A percentile compares a stretch with the other conserved stretches of the same genome.
Evolutionary conservation across 2,888 invertebrate species (phyloP).

Genomic region (Mamestra brassicae): DNA sequence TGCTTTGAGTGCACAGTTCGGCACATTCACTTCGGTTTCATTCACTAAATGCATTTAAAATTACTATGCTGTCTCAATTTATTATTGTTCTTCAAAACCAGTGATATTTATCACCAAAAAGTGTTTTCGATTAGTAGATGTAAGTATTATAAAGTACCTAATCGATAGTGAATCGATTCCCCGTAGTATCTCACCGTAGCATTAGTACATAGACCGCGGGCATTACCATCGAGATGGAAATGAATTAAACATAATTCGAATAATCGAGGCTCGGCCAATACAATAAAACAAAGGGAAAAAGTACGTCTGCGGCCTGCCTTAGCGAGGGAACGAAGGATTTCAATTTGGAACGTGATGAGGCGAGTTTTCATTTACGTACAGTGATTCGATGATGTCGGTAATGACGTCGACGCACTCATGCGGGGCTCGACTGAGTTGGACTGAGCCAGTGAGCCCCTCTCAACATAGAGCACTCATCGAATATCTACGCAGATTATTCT

Average conservation of each 20-base stretch:
- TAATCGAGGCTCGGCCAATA: conserved; percentile 88
- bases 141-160: conserved; percentile 27
- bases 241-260: conserved; percentile 90
- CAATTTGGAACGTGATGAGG: conserved; percentile 91
- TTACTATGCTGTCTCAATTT: neutral
- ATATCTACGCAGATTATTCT: conserved; percentile 52
- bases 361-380: conserved; percentile 87
- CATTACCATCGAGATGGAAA: conserved; percentile 88
- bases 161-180: conserved; percentile 66
- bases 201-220: conserved; percentile 74
- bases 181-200: conserved; percentile 67
- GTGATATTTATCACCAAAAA: neutral
- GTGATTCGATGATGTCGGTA: conserved; percentile 78
- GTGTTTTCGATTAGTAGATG: conserved; percentile 24
- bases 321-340: conserved; percentile 88
- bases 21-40: neutral
- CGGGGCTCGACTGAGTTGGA: conserved; percentile 50
- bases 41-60: neutral
- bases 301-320: conserved; percentile 83
- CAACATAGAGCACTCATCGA: conserved; percentile 57
- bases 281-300: conserved; percentile 89
- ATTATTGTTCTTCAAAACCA: conserved; percentile 2
- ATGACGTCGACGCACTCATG: conserved; percentile 73
- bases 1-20: neutral
- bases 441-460: conserved; percentile 42